phyloP scores from a whole-genome alignment of 2,888 invertebrate species.

The Cephus pygmeus region DNA sequence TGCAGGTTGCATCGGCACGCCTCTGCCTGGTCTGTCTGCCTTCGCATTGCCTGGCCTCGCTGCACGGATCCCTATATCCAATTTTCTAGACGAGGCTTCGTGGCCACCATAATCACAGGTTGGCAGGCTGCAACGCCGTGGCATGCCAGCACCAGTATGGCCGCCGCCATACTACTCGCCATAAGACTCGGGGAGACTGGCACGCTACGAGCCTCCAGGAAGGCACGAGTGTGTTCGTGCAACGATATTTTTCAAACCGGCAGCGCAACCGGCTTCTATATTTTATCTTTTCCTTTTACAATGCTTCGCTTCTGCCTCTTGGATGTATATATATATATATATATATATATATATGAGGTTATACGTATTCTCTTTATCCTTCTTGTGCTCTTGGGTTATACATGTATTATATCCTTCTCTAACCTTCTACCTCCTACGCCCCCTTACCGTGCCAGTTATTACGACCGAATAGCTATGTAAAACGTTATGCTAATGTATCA shows the following conservation, averaged over 20 bases:
- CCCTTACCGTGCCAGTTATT: slow-evolving; percentile 27
- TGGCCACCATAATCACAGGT: slow-evolving; percentile 62
- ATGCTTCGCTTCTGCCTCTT: background rate
- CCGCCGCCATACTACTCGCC: slow-evolving; percentile 37
- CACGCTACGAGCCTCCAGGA: background rate
- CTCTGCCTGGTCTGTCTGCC: slow-evolving; percentile 38
- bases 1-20: slow-evolving; percentile 64
- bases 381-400: slow-evolving; percentile 13
- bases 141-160: slow-evolving; percentile 56
- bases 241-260: slow-evolving; percentile 35
- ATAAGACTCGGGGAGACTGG: background rate
- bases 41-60: slow-evolving; percentile 10
- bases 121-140: slow-evolving; percentile 47
- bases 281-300: background rate
- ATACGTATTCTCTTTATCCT: slow-evolving; percentile 14
- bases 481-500: slow-evolving; percentile 50
- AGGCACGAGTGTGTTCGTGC: slow-evolving; percentile 15
- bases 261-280: slow-evolving; percentile 29
- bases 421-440: slow-evolving; percentile 23
- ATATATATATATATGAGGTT: background rate
- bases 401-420: background rate
- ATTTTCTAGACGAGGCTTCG: slow-evolving; percentile 53
- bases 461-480: slow-evolving; percentile 37
- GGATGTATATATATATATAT: no score
- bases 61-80: slow-evolving; percentile 48